Percentiles rank a stretch among this genome's conserved stretches.
Conservation (phyloP, 2,113 vertebrate species). For the Chaenogobius annularis region DNA sequence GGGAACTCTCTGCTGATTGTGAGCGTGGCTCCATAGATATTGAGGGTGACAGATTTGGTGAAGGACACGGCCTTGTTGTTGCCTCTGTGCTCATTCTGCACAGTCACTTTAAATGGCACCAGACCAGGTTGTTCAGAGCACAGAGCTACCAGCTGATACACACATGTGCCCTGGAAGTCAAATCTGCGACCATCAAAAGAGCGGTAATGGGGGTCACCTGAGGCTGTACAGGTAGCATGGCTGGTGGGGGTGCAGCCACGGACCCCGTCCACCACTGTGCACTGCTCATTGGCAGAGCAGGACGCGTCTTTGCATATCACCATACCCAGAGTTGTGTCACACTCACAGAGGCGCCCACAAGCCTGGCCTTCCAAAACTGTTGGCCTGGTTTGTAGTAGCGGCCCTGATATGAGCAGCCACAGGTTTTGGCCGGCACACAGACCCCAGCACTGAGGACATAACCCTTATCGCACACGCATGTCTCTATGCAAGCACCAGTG, state of each 20-base stretch:
- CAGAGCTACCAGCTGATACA: constrained; percentile 68
- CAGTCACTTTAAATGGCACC: constrained; percentile 65
- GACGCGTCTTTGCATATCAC: constrained; percentile 57
- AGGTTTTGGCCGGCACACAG: constrained; percentile 56
- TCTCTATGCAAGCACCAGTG: constrained; percentile 47
- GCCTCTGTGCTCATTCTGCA: constrained; percentile 69
- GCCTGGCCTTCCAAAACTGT: constrained; percentile 68
- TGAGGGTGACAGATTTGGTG: constrained; percentile 59
- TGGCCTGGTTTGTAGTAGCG: constrained; percentile 63
- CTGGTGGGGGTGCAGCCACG: constrained; percentile 53
- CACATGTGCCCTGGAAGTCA: constrained; percentile 73
- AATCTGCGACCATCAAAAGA: constrained; percentile 67
- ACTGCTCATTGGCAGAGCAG: constrained; percentile 59
- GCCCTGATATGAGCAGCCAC: constrained; percentile 71
- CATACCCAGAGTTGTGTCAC: constrained; percentile 43
- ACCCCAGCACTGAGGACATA: constrained; percentile 61
- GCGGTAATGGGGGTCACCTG: constrained; percentile 69
- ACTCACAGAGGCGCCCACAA: constrained; percentile 60
- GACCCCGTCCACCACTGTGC: constrained; percentile 47
- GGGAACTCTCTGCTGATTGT: constrained; percentile 65
- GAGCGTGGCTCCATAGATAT: constrained; percentile 52
- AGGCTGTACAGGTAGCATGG: constrained; percentile 54
- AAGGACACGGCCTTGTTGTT: constrained; percentile 59
- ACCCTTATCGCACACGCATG: constrained; percentile 68
- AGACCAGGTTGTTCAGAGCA: constrained; percentile 43